These are phyloP conservation scores for Drosophila persimilis DNA, from an alignment of 1,140 invertebrate genomes.

Conservation along the genomic window DNA sequence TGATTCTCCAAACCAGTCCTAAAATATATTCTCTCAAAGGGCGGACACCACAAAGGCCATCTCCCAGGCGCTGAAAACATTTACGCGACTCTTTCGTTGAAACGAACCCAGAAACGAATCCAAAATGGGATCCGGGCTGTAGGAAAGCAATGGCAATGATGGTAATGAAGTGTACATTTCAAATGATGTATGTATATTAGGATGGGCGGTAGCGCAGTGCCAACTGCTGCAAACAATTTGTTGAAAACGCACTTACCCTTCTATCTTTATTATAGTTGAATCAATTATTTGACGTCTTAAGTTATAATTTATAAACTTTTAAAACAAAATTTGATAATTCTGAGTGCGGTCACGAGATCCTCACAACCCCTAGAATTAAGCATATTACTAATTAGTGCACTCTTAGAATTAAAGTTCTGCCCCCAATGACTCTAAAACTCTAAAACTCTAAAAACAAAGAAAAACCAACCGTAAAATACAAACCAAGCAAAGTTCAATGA, in stretches of 20 bases:
- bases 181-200: conserved; percentile 41
- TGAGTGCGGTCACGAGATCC: conserved; percentile 52
- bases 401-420: conserved; percentile 38
- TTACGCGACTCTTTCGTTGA: conserved; percentile 91
- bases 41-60: conserved; percentile 88
- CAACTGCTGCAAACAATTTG: conserved; percentile 20
- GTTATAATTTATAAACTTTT: conserved; percentile 6
- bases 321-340: conserved; percentile 20
- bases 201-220: conserved; percentile 2
- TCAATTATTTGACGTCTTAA: conserved; percentile 43
- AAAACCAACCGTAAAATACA: conserved; percentile 26
- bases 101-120: background rate
- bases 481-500: conserved; percentile 22
- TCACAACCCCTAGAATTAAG: conserved; percentile 55
- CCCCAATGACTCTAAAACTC: conserved; percentile 57
- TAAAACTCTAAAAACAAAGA: conserved; percentile 27
- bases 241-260: conserved; percentile 45
- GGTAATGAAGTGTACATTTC: conserved; percentile 56
- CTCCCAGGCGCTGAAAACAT: conserved; percentile 88
- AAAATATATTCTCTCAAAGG: conserved; percentile 84
- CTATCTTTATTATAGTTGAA: conserved; percentile 57
- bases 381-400: conserved; percentile 43
- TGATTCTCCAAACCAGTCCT: background rate
- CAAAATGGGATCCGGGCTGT: background rate
- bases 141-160: background rate